Base-by-base conservation (phyloP, 1,140 invertebrate genomes). In the Drosophila lacertosa region DNA sequence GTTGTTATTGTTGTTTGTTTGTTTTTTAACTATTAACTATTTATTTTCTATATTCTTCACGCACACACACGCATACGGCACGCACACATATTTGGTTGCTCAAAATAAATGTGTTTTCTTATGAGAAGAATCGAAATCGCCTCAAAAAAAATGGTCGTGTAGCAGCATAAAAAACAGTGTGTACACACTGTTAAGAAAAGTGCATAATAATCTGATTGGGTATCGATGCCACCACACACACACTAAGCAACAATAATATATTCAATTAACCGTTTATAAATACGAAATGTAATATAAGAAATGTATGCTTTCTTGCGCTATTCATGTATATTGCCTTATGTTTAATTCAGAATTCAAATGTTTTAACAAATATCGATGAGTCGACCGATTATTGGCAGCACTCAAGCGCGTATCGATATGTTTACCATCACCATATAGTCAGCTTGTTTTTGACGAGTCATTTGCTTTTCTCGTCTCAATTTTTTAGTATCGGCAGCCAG, bases 371-470 rank as follows among this genome's bases (percentile, higher is more conserved):
- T 45, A 59, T 58, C 53, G 54, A 47, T 42, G 53, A 9, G 13
- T 7, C 9, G 11, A 15, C 5, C 15, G 7, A 22, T 24, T 48
- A 65, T 77, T 55, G 74, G 47, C 39, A 51, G 2, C 10, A 4
- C 7, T 48, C 10, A 1, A n/a, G 9, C 9, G 13, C 11, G 5
- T 33, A 24, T 66, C 39, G 54, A 44, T 50, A 40, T 9, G 7
- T 51, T 11, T 18, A 24, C 29, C 24, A 35, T 24, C 47, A 40
- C 29, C 33, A 18, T 15, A 24, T 20, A 3, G n/a, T 47, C 18
- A 55, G 40, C 77, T 88, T 86, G 81, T 86, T 86, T 84, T 86
- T 86, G 81, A 81, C 81, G 69, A 86, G 81, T 86, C 81, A 86
- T 82, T 72, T 72, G 26, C 32, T 53, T 86, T 79, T 79, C 32